These are phyloP conservation scores for Aplysia californica DNA, from an alignment of 1,140 invertebrate genomes.

Conservation along the genomic window DNA sequence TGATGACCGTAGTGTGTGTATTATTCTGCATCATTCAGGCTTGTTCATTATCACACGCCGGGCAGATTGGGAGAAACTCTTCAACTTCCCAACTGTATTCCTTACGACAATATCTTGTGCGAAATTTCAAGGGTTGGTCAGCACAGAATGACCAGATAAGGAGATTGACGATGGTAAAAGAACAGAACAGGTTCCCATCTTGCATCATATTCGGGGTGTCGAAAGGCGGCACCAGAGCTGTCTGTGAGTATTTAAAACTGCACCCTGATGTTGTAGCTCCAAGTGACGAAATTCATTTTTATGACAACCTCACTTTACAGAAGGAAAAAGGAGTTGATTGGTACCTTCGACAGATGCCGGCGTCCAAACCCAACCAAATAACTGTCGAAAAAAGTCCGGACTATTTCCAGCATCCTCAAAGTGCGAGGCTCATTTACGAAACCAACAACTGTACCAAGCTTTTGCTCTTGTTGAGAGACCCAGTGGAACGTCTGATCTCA, in stretches of 20 bases:
- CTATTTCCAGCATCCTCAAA: not conserved
- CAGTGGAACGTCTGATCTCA: slow-evolving; percentile 24
- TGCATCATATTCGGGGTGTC: slow-evolving; percentile 27
- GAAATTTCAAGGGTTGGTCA: too few species aligned
- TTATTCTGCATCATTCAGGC: too few species aligned
- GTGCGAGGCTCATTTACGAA: not conserved
- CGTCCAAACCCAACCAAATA: not conserved
- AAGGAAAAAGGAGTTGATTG: not conserved
- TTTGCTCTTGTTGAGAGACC: slow-evolving; percentile 9
- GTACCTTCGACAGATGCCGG: slow-evolving; percentile 19
- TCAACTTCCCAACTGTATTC: too few species aligned
- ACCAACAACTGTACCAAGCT: not conserved
- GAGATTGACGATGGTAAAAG: too few species aligned
- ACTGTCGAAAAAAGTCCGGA: slow-evolving; percentile 27
- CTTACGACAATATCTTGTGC: too few species aligned
- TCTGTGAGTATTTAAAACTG: slow-evolving; percentile 7
- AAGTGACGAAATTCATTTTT: slow-evolving; percentile 4
- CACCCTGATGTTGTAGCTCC: slow-evolving; percentile 10
- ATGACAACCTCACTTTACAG: slow-evolving; percentile 2
- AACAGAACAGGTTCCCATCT: not conserved
- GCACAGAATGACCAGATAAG: too few species aligned
- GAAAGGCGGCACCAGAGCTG: slow-evolving; percentile 18
- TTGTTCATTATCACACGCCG: too few species aligned
- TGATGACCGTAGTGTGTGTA: too few species aligned
- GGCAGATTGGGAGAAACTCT: too few species aligned